Percentiles rank a stretch among this genome's conserved stretches.
phyloP scores from a whole-genome alignment of 2,797 vertebrate genomes.

The Myotis pilosus region DNA sequence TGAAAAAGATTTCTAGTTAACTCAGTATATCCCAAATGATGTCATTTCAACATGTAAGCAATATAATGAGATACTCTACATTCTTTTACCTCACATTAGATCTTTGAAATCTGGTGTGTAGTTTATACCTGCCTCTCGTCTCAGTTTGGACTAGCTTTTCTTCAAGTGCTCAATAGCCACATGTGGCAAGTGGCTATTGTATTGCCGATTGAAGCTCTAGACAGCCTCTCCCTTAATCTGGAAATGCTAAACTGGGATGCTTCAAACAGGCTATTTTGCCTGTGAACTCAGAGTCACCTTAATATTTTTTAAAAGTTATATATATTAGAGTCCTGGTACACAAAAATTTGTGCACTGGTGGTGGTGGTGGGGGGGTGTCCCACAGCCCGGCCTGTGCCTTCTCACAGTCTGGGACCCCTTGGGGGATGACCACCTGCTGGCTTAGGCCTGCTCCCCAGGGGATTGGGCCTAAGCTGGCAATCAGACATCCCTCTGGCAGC shows the following conservation, averaged over 20 bases:
- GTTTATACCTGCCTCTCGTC: not conserved
- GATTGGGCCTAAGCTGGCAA: no score
- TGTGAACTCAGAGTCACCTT: not conserved
- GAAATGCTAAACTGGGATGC: not conserved
- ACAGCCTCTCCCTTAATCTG: not conserved
- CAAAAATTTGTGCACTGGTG: no score
- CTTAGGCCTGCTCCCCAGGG: no score
- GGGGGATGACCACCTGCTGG: no score
- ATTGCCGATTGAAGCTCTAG: no score
- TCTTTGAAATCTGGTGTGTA: not conserved
- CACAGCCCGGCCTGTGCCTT: no score
- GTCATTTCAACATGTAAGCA: not conserved
- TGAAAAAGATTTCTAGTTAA: not conserved
- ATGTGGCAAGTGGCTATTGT: not conserved
- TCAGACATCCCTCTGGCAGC: no score
- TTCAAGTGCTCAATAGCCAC: not conserved
- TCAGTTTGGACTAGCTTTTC: not conserved
- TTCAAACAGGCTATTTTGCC: not conserved
- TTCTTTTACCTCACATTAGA: not conserved
- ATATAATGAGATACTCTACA: not conserved
- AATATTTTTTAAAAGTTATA: no score
- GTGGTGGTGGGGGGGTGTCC: no score
- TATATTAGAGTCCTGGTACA: no score
- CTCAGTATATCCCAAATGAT: not conserved
- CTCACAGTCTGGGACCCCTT: no score